A percentile compares a stretch with the other conserved stretches of the same genome.
phyloP scores from a whole-genome alignment of 1,140 invertebrate genomes.

The Nomia melanderi region DNA sequence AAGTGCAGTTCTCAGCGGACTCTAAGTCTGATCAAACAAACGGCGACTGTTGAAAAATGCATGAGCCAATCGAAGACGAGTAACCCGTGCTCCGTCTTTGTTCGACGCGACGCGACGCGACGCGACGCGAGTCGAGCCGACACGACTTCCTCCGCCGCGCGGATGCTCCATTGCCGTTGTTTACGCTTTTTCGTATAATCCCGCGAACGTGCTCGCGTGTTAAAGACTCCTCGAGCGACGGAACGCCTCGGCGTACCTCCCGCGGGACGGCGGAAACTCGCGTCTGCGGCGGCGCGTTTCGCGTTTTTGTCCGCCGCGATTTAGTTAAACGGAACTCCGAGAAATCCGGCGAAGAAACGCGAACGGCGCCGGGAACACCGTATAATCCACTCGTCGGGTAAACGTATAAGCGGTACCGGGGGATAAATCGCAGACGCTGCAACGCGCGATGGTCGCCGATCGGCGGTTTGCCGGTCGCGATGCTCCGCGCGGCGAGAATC shows the following conservation, averaged over 20 bases:
- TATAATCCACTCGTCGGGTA: no score
- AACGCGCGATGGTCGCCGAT: no score
- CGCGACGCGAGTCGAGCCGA: background rate
- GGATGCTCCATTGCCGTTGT: conserved; percentile 2
- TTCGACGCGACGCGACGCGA: no score
- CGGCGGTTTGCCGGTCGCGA: background rate
- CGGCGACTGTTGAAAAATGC: conserved; percentile 64
- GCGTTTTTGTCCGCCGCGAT: no score
- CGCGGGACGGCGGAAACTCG: background rate
- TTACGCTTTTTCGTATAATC: conserved; percentile 32
- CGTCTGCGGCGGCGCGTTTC: background rate
- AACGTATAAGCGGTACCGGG: no score
- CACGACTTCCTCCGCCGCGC: background rate
- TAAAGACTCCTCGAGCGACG: background rate
- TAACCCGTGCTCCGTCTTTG: background rate
- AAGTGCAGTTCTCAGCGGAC: conserved; percentile 48
- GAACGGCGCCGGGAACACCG: no score
- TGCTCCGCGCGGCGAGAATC: background rate
- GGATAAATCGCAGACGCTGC: background rate
- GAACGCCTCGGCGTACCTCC: background rate
- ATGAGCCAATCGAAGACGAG: conserved; percentile 64
- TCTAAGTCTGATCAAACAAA: conserved; percentile 66
- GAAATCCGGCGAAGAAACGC: no score
- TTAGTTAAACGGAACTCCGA: no score
- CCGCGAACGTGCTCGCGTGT: conserved; percentile 20